Conservation (phyloP, 2,113 vertebrate genomes). For the Stigmatopora argus region DNA sequence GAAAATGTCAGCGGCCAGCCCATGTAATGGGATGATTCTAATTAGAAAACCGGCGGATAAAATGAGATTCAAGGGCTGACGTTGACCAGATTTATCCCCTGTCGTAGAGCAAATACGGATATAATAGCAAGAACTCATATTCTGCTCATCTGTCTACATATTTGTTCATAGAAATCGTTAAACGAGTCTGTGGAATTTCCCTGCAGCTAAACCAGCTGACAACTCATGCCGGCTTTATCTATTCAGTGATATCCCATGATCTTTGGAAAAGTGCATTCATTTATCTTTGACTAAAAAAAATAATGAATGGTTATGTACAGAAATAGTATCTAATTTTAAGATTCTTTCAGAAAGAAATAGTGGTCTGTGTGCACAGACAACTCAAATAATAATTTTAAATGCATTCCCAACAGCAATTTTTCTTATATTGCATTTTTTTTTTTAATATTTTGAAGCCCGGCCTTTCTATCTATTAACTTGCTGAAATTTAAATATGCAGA, state of each 20-base stretch:
- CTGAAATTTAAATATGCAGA: too few relatives aligned
- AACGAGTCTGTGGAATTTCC: not conserved
- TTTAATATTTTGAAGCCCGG: too few relatives aligned
- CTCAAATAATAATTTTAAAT: too few relatives aligned
- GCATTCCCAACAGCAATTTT: too few relatives aligned
- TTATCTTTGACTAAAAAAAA: not conserved
- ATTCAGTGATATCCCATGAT: not conserved
- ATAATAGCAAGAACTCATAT: not conserved
- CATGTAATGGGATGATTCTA: slow-evolving; percentile 34
- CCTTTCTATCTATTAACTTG: too few relatives aligned
- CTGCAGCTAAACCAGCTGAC: slow-evolving; percentile 4
- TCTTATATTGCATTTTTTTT: too few relatives aligned
- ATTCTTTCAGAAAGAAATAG: not conserved
- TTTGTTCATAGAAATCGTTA: not conserved
- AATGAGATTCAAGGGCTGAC: not conserved
- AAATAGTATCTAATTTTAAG: not conserved
- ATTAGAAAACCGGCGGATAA: slow-evolving; percentile 30
- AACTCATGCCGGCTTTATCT: not conserved
- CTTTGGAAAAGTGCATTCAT: not conserved
- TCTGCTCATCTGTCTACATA: not conserved
- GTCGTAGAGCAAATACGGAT: not conserved
- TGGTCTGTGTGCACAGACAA: too few relatives aligned
- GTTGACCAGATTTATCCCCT: not conserved
- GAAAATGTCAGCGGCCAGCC: slow-evolving; percentile 51
- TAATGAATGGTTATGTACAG: not conserved